Base-by-base conservation (phyloP, 2,888 invertebrate genomes). In the Noctua janthe region DNA sequence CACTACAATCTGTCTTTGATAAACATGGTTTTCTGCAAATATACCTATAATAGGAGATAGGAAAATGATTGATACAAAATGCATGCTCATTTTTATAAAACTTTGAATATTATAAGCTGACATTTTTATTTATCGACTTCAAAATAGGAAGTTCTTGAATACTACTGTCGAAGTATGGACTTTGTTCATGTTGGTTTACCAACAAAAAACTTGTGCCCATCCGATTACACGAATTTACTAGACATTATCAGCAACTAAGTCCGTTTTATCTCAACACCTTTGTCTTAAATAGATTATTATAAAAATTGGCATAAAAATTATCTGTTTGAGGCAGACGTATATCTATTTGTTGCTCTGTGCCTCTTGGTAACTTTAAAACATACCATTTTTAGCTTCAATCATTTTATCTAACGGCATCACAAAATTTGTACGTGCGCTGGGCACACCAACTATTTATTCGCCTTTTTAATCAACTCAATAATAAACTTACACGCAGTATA, bases 401-500 rank as follows among this genome's bases (percentile, higher is more conserved):
- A 39, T 39, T 39, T 39, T 39, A 39, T 39, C 35, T 39, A 39
- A 39, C 35, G 35, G 35, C 35, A 39, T 39, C 35, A 29, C 29
- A 29, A 29, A 29, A 29, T 29, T 29, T 29, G 1, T 29, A 29
- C 29, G 35, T 35, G 35, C 35, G 35, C 1, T 29, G 23, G 6
- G 23, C 20, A 6, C 23, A 15, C 6, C 6, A 15, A 71, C 11
- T n/a, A n/a, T n/a, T 11, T 35, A 0, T n/a, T 35, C 1, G 4
- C 6, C 3, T 49, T 29, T 49, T 66, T 56, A 3, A 10, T 35
- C 0, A 15, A 70, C 20, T n/a, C 7, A 73, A 82, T 67, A 81
- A 69, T 72, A 0, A 71, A 92, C 94, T 94, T 90, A 97, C 97
- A 95, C 67, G 97, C 92, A 43, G 98, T 98, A 90, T 98, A 98